These are phyloP conservation scores for Volucella inanis DNA, from an alignment of 2,888 invertebrate species.

Conservation along the genomic window DNA sequence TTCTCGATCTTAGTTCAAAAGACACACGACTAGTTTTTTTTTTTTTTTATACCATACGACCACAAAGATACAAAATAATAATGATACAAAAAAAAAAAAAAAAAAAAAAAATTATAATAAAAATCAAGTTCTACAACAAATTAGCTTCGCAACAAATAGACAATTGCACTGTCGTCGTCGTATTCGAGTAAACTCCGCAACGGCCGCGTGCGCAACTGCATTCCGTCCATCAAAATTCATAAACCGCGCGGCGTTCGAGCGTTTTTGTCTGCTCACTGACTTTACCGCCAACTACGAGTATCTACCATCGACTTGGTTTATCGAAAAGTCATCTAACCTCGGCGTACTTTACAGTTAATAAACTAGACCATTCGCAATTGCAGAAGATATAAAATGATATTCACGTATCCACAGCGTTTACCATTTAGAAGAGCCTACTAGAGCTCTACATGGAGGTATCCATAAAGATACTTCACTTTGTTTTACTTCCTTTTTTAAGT, in stretches of 20 bases:
- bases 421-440: conserved; percentile 53
- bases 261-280: conserved; percentile 29
- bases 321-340: conserved; percentile 53
- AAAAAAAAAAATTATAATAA: conserved; percentile 8
- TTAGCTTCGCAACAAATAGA: conserved; percentile 68
- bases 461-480: conserved; percentile 54
- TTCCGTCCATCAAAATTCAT: conserved; percentile 71
- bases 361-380: conserved; percentile 64
- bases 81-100: not conserved
- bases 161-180: conserved; percentile 19
- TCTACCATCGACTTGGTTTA: not conserved
- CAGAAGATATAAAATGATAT: conserved; percentile 54
- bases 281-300: not conserved
- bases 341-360: conserved; percentile 70
- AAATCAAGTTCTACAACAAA: conserved; percentile 68
- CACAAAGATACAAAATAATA: not conserved
- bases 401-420: conserved; percentile 59
- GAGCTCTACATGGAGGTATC: conserved; percentile 24
- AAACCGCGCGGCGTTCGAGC: conserved; percentile 35
- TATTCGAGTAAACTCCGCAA: conserved; percentile 26
- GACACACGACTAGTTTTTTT: conserved; percentile 58
- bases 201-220: conserved; percentile 31
- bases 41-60: conserved; percentile 9
- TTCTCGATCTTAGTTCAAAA: conserved; percentile 8
- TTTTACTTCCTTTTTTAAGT: conserved; percentile 31